Base-by-base conservation (phyloP, 2,797 vertebrate genomes). In the Allobates femoralis region DNA sequence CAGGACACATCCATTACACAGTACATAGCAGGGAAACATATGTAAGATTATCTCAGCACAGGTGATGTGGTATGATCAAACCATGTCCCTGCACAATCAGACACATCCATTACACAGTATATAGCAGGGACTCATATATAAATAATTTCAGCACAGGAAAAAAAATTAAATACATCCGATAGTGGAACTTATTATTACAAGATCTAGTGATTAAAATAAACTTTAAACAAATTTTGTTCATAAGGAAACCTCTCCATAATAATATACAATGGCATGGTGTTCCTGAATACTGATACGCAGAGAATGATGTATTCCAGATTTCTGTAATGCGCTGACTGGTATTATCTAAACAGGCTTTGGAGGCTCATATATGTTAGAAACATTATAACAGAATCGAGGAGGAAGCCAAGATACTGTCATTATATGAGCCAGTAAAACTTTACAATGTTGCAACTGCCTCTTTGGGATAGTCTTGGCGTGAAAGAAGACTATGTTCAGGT, bases 341-440 rank as follows among this genome's bases (percentile, higher is more conserved):
- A 69, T 56, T 55, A n/a, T 78, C 73, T 86, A 86, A 86, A 58
- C 37, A 80, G 67, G 58, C 78, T 81, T 86, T 62, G 23, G 85
- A 80, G 78, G 75, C 67, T n/a, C 60, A 81, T 81, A 86, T 74
- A 74, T 64, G 41, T 79, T 51, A 73, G 56, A 86, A 81, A 56
- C 75, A n/a, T 90, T 90, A 89, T 83, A 87, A 87, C 85, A 90
- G 81, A 69, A 81, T 86, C 6, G 46, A 76, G 75, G 58, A 85
- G 77, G 79, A 85, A 79, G 84, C 51, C 77, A 85, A 85, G 66
- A 85, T 60, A 80, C 71, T 80, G 79, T 79, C 55, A 85, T 79
- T 79, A 50, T 50, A 62, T 7, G 77, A 80, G 69, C 51, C 84
- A 79, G 67, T 80, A 85, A 81, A 86, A 56, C n/a, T 81, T 86